Base-by-base conservation (phyloP, 2,113 vertebrate genomes). In the Saguinus midas region DNA sequence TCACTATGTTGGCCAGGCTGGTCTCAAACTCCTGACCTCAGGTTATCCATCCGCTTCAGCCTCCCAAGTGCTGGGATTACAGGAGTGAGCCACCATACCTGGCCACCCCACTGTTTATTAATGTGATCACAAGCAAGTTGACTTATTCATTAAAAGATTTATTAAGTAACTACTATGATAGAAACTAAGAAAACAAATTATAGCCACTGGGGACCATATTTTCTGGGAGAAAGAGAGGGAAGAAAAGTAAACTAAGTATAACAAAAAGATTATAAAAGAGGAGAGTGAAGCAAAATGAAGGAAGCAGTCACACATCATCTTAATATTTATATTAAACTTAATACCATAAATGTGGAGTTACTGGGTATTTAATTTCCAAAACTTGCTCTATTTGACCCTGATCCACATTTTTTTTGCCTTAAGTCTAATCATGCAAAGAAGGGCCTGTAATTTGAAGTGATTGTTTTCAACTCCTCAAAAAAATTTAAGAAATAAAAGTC, bases 401-500 rank as follows among this genome's bases (percentile, higher is more conserved):
- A 96, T 58, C 35, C 8, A 84, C 27, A 48, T 84, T 70, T 58
- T 81, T 81, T 58, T 82, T 17, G 25, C 37, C 40, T 14, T 86
- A 57, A 72, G n/a, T 85, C 13, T 58, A 81, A 73, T 68, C 20
- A 92, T 45, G 14, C 18, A 89, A 85, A 70, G 29, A n/a, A 86
- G 20, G 13, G 8, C 13, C 45, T 80, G 23, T 58, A 95, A 93
- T 76, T 1, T 95, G 50, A 96, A 78, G 66, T 10, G 20, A 93
- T 6, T 37, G 2, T 50, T 91, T 90, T 93, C 25, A 82, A 6
- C 16, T 76, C 48, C 84, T 94, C 96, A 96, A 87, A 95, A 87
- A 94, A 72, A 80, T 32, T 1, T 87, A 90, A 93, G 66, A 91
- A 90, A 70, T 35, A 92, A 57, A 92, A 96, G 45, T 95, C 43